Evolutionary conservation across 2,888 invertebrate species (phyloP).

Genomic region (Agrochola litura): DNA sequence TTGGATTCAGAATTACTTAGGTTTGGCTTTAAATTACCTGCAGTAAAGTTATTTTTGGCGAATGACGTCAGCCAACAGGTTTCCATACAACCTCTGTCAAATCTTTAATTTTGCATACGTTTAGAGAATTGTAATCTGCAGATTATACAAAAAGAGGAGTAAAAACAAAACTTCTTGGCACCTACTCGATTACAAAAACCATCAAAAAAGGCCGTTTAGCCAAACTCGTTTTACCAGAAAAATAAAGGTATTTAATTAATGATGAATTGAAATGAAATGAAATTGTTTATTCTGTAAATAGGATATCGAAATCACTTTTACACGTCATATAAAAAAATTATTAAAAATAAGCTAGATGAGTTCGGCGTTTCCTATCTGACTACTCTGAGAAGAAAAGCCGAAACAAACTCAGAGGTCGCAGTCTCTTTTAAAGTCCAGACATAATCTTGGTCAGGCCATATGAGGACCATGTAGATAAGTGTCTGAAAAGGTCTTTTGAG

Average conservation of each 20-base stretch:
- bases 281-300: no score
- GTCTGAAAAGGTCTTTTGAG: no score
- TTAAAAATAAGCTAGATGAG: no score
- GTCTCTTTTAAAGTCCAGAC: no score
- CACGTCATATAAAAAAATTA: no score
- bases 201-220: not conserved
- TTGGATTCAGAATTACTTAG: slow-evolving; percentile 36
- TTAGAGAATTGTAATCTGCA: slow-evolving; percentile 46
- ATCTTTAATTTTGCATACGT: slow-evolving; percentile 41
- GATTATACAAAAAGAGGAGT: slow-evolving; percentile 12
- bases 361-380: no score
- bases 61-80: slow-evolving; percentile 61
- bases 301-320: no score
- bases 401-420: no score
- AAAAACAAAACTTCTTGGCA: slow-evolving; percentile 15
- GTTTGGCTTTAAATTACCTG: slow-evolving; percentile 35
- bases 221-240: slow-evolving; percentile 15
- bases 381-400: no score
- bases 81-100: slow-evolving; percentile 45
- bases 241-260: not conserved
- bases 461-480: no score
- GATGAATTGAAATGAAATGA: no score
- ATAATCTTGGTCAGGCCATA: no score
- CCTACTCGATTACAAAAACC: not conserved
- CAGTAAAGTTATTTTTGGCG: slow-evolving; percentile 48